These are phyloP conservation scores for Thomomys bottae DNA, from an alignment of 2,113 vertebrate species.

Conservation along the genomic window DNA sequence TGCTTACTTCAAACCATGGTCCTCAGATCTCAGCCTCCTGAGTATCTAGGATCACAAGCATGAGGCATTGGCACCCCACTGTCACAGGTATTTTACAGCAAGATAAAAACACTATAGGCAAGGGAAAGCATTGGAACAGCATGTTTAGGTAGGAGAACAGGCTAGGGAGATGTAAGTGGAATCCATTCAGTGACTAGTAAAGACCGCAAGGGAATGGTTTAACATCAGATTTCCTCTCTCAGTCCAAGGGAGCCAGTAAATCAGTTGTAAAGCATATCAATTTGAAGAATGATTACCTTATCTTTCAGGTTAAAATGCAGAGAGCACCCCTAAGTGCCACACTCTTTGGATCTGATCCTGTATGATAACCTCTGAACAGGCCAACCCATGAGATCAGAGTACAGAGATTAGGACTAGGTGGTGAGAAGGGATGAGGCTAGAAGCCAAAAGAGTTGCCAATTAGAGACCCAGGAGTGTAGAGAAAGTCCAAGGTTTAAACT, in stretches of 20 bases:
- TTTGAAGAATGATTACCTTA: neutral
- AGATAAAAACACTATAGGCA: neutral
- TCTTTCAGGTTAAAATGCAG: neutral
- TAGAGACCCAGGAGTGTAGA: neutral
- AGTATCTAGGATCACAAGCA: too few relatives aligned
- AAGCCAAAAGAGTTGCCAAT: neutral
- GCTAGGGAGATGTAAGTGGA: neutral
- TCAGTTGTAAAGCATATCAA: neutral
- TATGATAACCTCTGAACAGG: neutral
- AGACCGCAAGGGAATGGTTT: neutral
- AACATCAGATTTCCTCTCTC: neutral
- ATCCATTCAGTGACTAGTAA: too few relatives aligned
- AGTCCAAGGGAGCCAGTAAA: neutral
- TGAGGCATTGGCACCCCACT: too few relatives aligned
- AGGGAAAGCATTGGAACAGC: neutral
- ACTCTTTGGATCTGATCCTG: neutral
- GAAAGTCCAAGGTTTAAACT: neutral
- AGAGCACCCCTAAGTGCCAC: neutral
- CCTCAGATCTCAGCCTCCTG: too few relatives aligned
- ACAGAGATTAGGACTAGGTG: neutral
- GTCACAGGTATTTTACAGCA: neutral
- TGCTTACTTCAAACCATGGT: too few relatives aligned
- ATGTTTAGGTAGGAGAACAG: neutral
- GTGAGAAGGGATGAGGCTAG: neutral
- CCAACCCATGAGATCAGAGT: neutral